Percentiles rank a stretch among this genome's conserved stretches.
phyloP scores from a whole-genome alignment of 2,797 vertebrate genomes.

The Sebastes diploproa region DNA sequence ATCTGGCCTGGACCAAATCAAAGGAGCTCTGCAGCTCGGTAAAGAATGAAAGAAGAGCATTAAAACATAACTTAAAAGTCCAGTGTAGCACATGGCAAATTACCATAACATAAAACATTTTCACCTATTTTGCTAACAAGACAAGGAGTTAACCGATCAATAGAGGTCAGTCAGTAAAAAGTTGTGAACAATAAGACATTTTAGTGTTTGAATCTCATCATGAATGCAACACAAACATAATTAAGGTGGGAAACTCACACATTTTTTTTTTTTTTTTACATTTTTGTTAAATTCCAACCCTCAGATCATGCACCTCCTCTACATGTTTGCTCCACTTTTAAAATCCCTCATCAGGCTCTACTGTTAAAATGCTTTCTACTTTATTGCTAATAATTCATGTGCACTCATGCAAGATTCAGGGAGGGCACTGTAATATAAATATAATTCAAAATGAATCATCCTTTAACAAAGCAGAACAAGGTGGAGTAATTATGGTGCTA shows the following conservation, averaged over 20 bases:
- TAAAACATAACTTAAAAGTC: neutral
- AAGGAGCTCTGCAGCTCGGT: constrained; percentile 97
- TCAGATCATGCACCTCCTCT: neutral
- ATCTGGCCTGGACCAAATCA: constrained; percentile 97
- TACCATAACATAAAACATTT: neutral
- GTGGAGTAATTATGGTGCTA: neutral
- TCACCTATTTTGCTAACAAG: neutral
- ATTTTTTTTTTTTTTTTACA: neutral
- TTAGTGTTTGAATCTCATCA: neutral
- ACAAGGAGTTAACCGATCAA: neutral
- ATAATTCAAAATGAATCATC: neutral
- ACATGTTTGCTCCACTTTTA: neutral
- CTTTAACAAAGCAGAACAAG: neutral
- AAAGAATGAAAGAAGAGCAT: constrained; percentile 28
- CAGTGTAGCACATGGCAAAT: neutral
- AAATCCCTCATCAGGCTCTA: neutral
- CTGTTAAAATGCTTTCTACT: neutral
- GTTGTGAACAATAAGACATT: neutral
- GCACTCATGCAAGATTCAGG: neutral
- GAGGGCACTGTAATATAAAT: neutral
- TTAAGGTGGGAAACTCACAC: neutral
- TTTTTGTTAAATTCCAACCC: neutral
- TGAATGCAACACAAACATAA: neutral
- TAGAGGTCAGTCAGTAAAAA: neutral
- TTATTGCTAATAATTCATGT: neutral